Evolutionary conservation across 2,888 invertebrate genomes (phyloP), one percentile per base, ranked within the genome.

Genomic region (Lamproptera curius): DNA sequence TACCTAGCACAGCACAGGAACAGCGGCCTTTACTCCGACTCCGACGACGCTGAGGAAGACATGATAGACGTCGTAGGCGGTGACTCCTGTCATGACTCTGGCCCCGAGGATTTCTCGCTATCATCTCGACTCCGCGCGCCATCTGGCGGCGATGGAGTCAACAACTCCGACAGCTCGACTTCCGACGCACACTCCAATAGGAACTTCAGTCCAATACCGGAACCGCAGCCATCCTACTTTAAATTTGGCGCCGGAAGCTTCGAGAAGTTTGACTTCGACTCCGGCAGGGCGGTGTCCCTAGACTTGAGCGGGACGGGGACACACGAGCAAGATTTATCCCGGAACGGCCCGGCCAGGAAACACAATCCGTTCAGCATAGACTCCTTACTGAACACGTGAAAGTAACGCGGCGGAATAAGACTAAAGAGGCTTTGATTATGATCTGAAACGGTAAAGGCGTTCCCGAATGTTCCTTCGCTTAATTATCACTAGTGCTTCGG

Each of bases 311-410:
- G 84, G 1, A 70, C 73, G 8, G 80, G 79, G 50, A 78, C 78
- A 28, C 80, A 79, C 0, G 89, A 78, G 71, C 87, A 80, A 73
- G 83, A 81, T 68, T 65, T 79, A 65, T 81, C 82, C 16, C 89
- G 82, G 86, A 90, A 76, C 74, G 90, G 76, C 61, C 89, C 65
- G 75, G 86, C 77, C 77, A 90, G 90, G 73, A 92, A 89, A 86
- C 91, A 89, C 76, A 95, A 95, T 84, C 95, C 96, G 42, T 96
- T 96, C 89, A 95, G 95, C 87, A 96, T 96, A 91, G 96, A 96
- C 74, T 95, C 95, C 50, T 84, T 96, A 61, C 90, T 96, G 67
- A 93, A 93, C 68, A 92, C 91, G 87, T 90, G 90, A 90, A 89
- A 85, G 67, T 78, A 70, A 78, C 75, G 77, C 62, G 59, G 42